These are phyloP conservation scores for Sipha flava DNA, from an alignment of 1,140 invertebrate species.

Conservation along the genomic window DNA sequence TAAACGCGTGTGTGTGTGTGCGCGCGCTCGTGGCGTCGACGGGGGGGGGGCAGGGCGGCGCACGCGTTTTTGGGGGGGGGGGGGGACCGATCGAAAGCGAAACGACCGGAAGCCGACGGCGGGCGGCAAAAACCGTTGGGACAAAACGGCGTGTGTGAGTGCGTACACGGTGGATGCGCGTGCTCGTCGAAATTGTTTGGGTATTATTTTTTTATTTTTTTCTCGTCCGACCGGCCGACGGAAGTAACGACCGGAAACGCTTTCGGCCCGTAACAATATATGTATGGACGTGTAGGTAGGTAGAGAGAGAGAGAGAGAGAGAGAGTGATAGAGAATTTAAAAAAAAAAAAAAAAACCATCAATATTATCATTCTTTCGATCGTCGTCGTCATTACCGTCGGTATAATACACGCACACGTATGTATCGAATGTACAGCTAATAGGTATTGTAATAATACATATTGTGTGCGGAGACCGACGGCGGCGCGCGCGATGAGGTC, in stretches of 20 bases:
- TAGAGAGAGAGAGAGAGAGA: neutral
- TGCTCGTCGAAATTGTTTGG: conserved; percentile 5
- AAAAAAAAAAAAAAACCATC: neutral
- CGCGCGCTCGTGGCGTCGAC: neutral
- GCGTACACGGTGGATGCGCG: neutral
- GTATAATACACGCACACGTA: neutral
- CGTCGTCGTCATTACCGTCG: neutral
- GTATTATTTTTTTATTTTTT: neutral
- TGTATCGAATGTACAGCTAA: too few relatives aligned
- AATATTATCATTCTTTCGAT: neutral
- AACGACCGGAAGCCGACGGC: conserved; percentile 3
- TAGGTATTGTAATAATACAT: too few relatives aligned
- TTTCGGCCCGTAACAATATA: neutral
- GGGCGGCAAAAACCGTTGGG: conserved; percentile 9
- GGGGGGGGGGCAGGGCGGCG: too few relatives aligned
- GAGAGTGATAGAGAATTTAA: neutral
- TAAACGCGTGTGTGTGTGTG: neutral
- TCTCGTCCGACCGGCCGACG: neutral
- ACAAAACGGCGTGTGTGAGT: neutral
- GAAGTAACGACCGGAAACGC: conserved; percentile 16
- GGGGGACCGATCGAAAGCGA: conserved; percentile 7
- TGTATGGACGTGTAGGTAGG: too few relatives aligned
- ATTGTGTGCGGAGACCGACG: too few relatives aligned
- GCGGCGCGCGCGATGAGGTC: too few relatives aligned
- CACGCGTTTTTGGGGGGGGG: neutral